Base-by-base conservation (phyloP, 2,113 vertebrate species). In the Dicrurus megarhynchus region DNA sequence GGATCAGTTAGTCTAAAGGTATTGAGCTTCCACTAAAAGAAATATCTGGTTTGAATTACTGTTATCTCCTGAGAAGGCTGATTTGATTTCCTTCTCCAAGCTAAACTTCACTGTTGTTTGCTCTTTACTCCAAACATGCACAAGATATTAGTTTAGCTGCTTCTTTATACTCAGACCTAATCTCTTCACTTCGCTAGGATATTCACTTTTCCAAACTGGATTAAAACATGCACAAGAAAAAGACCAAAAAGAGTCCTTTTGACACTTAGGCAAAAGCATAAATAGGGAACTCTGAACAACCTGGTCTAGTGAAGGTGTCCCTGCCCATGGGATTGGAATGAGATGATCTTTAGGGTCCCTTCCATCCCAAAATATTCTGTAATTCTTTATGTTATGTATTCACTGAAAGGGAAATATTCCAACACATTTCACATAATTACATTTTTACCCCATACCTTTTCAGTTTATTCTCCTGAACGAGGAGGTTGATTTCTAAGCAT, bases 1-100 rank as follows among this genome's bases (percentile, higher is more conserved):
- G 37, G 47, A 87, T 96, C 64, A 84, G 37, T 95, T 95, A 76
- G 64, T 96, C 35, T 90, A 59, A 97, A 95, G 37, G 39, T 86
- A 95, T 71, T 59, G 61, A 93, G 68, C 23, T 96, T 93, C 63
- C 50, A 55, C 90, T 92, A 75, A 87, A 79, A 82, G 65, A 87
- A 96, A 49, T 71, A 30, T n/a, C 56, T 96, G 42, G 5, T 96
- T 83, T 92, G 83, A 87, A 90, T 96, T 93, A 59, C 39, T 87
- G n/a, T 50, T 96, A 41, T 70, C 95, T 96, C 75, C 76, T 71
- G 49, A 91, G 85, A 88, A 84, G 32, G 35, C 77, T 87, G 79
- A 73, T 90, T 90, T 90, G 53, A 81, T 80, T 94, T 90, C 33
- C 21, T 28, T 87, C 71, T 67, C 60, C n/a, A 83, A 53, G 32